A percentile compares a stretch with the other conserved stretches of the same genome.
phyloP scores from a whole-genome alignment of 1,140 invertebrate genomes.

The Listronotus bonariensis region DNA sequence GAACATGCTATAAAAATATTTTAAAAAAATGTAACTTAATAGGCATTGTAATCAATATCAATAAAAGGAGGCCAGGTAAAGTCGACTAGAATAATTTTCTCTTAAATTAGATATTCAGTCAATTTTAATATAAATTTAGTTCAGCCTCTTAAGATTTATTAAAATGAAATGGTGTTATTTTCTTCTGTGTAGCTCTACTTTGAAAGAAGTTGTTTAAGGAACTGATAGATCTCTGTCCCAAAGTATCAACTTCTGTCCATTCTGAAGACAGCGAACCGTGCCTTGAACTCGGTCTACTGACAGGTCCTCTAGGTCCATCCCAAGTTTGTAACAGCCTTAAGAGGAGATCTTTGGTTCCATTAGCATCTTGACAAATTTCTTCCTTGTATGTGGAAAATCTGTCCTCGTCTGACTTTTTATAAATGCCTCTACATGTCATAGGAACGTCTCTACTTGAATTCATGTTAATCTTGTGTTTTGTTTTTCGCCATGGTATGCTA shows the following conservation, averaged over 20 bases:
- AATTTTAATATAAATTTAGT: no score
- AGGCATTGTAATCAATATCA: no score
- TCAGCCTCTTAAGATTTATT: constrained; percentile 32
- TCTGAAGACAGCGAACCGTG: constrained; percentile 64
- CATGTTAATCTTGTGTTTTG: constrained; percentile 63
- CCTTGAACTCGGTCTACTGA: constrained; percentile 56
- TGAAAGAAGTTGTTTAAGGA: constrained; percentile 71
- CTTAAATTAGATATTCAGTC: no score
- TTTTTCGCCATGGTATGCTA: constrained; percentile 61
- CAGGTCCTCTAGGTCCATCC: constrained; percentile 66
- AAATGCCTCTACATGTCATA: constrained; percentile 56
- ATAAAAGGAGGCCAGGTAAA: no score
- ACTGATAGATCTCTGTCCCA: constrained; percentile 65
- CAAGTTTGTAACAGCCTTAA: constrained; percentile 46
- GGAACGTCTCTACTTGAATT: constrained; percentile 67
- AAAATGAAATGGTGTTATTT: constrained; percentile 52
- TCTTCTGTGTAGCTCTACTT: constrained; percentile 63
- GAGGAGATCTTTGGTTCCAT: constrained; percentile 36
- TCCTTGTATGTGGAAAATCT: constrained; percentile 9
- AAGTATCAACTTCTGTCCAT: constrained; percentile 60
- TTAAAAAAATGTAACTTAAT: no score
- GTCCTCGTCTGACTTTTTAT: constrained; percentile 30
- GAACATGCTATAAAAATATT: no score
- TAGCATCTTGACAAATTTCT: constrained; percentile 11
- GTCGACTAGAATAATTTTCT: no score